phyloP scores from a whole-genome alignment of 2,888 invertebrate genomes.

The Hemicrepidius hirtus region DNA sequence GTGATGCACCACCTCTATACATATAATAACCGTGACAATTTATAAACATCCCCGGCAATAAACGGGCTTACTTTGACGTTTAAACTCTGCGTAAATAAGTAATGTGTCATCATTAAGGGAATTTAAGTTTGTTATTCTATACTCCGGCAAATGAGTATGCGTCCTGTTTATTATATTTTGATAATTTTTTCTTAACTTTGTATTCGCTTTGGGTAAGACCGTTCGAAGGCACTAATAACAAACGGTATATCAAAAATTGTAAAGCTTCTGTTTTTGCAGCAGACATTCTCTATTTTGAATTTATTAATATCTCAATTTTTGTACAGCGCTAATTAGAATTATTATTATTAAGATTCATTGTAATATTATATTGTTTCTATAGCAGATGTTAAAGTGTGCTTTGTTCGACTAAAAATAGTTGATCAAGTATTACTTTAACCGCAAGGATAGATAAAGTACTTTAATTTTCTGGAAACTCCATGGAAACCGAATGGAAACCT shows the following conservation, averaged over 20 bases:
- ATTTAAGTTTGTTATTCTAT: constrained; percentile 66
- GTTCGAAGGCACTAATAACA: background rate
- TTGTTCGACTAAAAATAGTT: too few relatives aligned
- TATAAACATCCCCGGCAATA: constrained; percentile 68
- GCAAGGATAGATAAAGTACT: too few relatives aligned
- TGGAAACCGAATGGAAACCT: too few relatives aligned
- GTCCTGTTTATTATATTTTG: constrained; percentile 43
- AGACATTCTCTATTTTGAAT: too few relatives aligned
- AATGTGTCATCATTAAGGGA: constrained; percentile 70
- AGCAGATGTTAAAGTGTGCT: too few relatives aligned
- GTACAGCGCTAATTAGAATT: too few relatives aligned
- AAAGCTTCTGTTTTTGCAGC: constrained; percentile 1
- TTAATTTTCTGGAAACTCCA: too few relatives aligned
- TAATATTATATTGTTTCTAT: too few relatives aligned
- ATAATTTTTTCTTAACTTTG: constrained; percentile 33
- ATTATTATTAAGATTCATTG: too few relatives aligned
- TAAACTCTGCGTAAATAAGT: constrained; percentile 65
- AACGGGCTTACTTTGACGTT: constrained; percentile 66
- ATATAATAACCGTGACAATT: constrained; percentile 69
- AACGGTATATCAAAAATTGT: constrained; percentile 5
- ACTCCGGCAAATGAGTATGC: constrained; percentile 50
- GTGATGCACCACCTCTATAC: constrained; percentile 50
- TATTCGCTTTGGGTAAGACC: background rate
- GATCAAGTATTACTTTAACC: too few relatives aligned
- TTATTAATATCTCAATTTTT: too few relatives aligned